These are phyloP conservation scores for Acanthurus tractus DNA, from an alignment of 2,797 vertebrate species.

Conservation along the genomic window DNA sequence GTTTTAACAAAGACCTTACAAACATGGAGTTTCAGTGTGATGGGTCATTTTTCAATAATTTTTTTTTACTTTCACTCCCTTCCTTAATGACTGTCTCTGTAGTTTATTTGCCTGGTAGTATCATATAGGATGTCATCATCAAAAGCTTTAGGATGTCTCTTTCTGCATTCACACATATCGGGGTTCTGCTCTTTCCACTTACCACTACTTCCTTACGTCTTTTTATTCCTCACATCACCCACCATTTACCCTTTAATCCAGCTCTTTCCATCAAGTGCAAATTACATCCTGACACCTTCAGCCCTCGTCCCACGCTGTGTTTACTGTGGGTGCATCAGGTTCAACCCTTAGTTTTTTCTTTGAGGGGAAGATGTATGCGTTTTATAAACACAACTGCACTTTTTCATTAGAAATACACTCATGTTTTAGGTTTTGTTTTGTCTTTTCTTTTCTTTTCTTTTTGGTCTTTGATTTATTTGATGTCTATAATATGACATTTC, in stretches of 20 bases:
- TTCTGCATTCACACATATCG: background rate
- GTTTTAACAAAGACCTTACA: background rate
- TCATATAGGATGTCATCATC: slow-evolving; percentile 19
- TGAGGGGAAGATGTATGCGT: slow-evolving; percentile 38
- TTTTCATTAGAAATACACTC: slow-evolving; percentile 10
- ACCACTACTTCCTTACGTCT: slow-evolving; percentile 1
- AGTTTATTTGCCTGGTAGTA: slow-evolving; percentile 10
- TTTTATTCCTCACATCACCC: slow-evolving; percentile 12
- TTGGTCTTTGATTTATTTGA: no score
- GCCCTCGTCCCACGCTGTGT: slow-evolving; percentile 39
- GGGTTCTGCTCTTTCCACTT: background rate
- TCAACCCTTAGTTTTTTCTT: slow-evolving; percentile 16
- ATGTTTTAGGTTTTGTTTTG: no score
- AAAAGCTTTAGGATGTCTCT: slow-evolving; percentile 10
- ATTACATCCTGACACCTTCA: slow-evolving; percentile 52
- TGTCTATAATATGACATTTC: no score
- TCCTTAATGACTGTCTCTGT: background rate
- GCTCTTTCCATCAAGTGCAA: slow-evolving; percentile 29
- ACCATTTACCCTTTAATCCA: slow-evolving; percentile 17
- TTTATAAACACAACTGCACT: slow-evolving; percentile 16
- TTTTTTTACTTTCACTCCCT: background rate
- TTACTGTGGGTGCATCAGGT: slow-evolving; percentile 1
- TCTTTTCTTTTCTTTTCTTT: no score
- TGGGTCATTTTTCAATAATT: background rate
- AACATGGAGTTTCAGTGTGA: background rate